These are phyloP conservation scores for Drosophila tropicalis DNA, from an alignment of 1,140 invertebrate genomes.

Conservation along the genomic window DNA sequence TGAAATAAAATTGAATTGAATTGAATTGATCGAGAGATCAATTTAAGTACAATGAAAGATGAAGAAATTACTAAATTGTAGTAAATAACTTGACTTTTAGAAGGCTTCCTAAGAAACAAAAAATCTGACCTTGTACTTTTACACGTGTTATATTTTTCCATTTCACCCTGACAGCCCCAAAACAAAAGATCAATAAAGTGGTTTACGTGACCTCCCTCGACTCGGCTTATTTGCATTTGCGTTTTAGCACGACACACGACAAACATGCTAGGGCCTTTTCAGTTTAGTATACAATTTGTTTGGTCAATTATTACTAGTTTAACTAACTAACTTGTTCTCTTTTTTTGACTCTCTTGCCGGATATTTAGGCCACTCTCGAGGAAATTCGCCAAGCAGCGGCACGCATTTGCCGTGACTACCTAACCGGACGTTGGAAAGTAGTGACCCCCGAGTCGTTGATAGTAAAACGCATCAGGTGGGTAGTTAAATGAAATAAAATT, in stretches of 20 bases:
- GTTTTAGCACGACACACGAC: slow-evolving; percentile 26
- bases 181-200: not conserved
- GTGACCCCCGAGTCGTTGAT: slow-evolving; percentile 89
- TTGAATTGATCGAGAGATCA: too few relatives aligned
- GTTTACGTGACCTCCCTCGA: not conserved
- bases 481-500: slow-evolving; percentile 3
- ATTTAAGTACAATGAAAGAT: too few relatives aligned
- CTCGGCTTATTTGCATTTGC: slow-evolving; percentile 27
- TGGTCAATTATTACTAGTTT: slow-evolving; percentile 53
- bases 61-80: not conserved
- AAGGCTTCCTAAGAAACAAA: not conserved
- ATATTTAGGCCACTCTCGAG: slow-evolving; percentile 77
- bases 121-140: not conserved
- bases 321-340: not conserved
- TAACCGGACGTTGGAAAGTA: slow-evolving; percentile 93
- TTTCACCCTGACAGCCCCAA: not conserved
- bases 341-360: slow-evolving; percentile 17
- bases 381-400: slow-evolving; percentile 93
- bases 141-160: not conserved
- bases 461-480: slow-evolving; percentile 92
- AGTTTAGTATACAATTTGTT: slow-evolving; percentile 48
- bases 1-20: too few relatives aligned
- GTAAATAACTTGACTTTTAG: not conserved
- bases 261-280: slow-evolving; percentile 22
- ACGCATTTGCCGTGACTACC: slow-evolving; percentile 93